These are phyloP conservation scores for Diprion similis DNA, from an alignment of 1,140 invertebrate species.

Conservation along the genomic window DNA sequence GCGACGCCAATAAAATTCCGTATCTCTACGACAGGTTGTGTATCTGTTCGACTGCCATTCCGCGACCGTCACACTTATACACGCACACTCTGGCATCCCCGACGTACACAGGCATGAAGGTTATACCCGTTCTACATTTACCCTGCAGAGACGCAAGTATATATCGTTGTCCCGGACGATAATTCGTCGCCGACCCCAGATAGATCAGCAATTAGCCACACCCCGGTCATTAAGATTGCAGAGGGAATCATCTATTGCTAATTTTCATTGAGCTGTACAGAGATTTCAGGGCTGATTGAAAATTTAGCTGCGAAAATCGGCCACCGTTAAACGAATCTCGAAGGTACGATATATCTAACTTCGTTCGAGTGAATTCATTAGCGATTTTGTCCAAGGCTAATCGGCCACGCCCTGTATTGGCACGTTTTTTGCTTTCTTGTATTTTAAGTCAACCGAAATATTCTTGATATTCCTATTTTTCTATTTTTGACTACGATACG, in stretches of 20 bases:
- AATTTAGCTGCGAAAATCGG: neutral
- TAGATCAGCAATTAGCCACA: neutral
- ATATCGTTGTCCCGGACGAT: neutral
- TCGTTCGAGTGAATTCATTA: neutral
- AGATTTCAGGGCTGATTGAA: constrained; percentile 2
- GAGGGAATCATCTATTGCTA: neutral
- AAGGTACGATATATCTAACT: neutral
- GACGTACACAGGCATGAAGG: neutral
- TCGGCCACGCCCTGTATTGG: neutral
- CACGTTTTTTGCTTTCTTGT: neutral
- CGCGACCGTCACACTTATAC: neutral
- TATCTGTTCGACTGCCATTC: constrained; percentile 19
- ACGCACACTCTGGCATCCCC: neutral
- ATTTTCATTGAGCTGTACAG: neutral
- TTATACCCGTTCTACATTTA: too few species aligned
- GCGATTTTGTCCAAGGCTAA: neutral
- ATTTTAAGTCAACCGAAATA: neutral
- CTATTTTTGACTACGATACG: neutral
- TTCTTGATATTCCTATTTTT: neutral
- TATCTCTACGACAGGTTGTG: constrained; percentile 37
- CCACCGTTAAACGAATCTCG: too few species aligned
- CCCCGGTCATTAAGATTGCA: neutral
- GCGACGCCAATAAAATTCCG: constrained; percentile 55
- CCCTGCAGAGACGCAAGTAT: neutral
- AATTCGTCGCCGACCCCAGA: neutral